These are phyloP conservation scores for Psophia crepitans DNA, from an alignment of 2,113 vertebrate species.

Conservation along the genomic window DNA sequence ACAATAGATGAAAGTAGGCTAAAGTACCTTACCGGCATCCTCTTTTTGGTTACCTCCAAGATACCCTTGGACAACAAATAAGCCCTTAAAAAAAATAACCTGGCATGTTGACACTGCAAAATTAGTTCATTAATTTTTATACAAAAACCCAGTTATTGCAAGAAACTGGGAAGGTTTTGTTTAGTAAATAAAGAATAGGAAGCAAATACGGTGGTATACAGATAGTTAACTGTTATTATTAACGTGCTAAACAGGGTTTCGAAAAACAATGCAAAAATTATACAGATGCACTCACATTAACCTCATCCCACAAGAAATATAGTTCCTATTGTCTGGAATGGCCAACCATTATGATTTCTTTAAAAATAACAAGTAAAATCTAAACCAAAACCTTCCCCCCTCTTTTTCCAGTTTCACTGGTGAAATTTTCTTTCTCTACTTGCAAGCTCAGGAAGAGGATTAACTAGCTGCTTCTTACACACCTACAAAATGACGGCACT, in stretches of 20 bases:
- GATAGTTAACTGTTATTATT: background rate
- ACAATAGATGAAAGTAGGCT: background rate
- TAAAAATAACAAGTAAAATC: background rate
- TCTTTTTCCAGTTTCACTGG: background rate
- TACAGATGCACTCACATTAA: background rate
- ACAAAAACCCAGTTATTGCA: background rate
- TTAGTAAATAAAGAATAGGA: background rate
- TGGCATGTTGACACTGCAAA: background rate
- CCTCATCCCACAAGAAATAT: background rate
- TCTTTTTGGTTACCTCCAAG: background rate
- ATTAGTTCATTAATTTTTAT: background rate
- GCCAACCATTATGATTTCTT: background rate
- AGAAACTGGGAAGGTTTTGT: background rate
- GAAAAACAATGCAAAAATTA: background rate
- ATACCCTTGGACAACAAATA: background rate
- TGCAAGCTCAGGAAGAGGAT: background rate
- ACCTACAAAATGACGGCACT: slow-evolving; percentile 10
- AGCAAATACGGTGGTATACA: background rate
- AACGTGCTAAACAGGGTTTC: background rate
- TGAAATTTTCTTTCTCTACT: background rate
- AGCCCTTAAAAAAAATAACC: background rate
- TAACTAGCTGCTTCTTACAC: slow-evolving; percentile 5
- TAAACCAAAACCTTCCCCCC: background rate
- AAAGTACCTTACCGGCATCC: background rate
- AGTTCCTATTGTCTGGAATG: background rate